These are phyloP conservation scores for Drepanosiphum platanoidis DNA, from an alignment of 2,888 invertebrate species.

Conservation along the genomic window DNA sequence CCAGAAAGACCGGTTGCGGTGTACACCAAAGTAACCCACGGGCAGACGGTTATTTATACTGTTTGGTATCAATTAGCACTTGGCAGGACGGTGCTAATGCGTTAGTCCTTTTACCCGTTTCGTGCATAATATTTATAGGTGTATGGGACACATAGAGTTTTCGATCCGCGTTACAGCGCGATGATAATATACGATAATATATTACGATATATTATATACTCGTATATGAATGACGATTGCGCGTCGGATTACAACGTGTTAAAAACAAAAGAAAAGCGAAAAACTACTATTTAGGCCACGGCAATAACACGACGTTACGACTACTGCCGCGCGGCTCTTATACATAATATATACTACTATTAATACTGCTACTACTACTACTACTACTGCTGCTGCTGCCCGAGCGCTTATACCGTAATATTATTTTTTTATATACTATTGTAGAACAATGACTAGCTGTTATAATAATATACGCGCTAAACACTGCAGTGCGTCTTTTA, in stretches of 20 bases:
- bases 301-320: neutral
- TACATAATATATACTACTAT: too few species aligned
- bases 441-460: too few species aligned
- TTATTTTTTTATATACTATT: too few species aligned
- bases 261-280: conserved; percentile 41
- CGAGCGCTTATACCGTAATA: too few species aligned
- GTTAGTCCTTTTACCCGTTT: neutral
- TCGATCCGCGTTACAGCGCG: too few species aligned
- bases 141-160: too few species aligned
- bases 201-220: neutral
- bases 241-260: too few species aligned
- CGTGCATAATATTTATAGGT: neutral
- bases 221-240: neutral
- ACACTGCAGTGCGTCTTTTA: too few species aligned
- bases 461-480: too few species aligned
- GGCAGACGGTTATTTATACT: conserved; percentile 54
- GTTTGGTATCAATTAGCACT: conserved; percentile 62
- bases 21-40: conserved; percentile 55
- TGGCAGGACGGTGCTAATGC: conserved; percentile 58
- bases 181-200: neutral
- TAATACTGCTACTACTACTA: neutral
- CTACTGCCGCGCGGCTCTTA: too few species aligned
- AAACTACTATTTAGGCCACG: conserved; percentile 48
- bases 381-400: neutral
- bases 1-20: conserved; percentile 61